A percentile compares a stretch with the other conserved stretches of the same genome.
Evolutionary conservation across 2,113 vertebrate species (phyloP).

Genomic region (Ciconia maguari): DNA sequence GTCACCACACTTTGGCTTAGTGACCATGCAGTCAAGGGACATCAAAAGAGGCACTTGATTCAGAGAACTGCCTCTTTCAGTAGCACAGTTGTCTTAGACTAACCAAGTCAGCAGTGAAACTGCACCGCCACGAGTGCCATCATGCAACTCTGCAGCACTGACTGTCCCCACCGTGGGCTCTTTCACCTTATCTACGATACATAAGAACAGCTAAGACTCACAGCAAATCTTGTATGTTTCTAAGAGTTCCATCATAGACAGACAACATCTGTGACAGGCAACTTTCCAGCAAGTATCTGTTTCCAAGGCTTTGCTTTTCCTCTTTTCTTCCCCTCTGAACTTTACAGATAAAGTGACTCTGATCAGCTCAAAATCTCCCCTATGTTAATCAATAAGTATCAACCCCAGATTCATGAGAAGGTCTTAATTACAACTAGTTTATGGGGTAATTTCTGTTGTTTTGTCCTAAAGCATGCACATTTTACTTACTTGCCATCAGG

Average conservation of each 20-base stretch:
- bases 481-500: constrained; percentile 88
- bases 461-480: not conserved
- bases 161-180: not conserved
- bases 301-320: not conserved
- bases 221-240: not conserved
- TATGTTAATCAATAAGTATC: rapidly evolving
- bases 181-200: not conserved
- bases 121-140: not conserved
- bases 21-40: not conserved
- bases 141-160: not conserved
- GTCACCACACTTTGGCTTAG: no score
- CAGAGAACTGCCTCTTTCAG: not conserved
- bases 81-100: not conserved
- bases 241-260: not conserved
- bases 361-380: not conserved
- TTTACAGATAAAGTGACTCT: not conserved
- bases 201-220: not conserved
- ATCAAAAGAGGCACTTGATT: rapidly evolving
- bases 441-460: not conserved
- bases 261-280: not conserved
- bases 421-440: not conserved
- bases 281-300: no score
- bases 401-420: not conserved
- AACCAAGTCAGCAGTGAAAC: not conserved
- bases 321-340: not conserved